Conservation (phyloP, 2,888 invertebrate species). For the Caenorhabditis uteleia region DNA sequence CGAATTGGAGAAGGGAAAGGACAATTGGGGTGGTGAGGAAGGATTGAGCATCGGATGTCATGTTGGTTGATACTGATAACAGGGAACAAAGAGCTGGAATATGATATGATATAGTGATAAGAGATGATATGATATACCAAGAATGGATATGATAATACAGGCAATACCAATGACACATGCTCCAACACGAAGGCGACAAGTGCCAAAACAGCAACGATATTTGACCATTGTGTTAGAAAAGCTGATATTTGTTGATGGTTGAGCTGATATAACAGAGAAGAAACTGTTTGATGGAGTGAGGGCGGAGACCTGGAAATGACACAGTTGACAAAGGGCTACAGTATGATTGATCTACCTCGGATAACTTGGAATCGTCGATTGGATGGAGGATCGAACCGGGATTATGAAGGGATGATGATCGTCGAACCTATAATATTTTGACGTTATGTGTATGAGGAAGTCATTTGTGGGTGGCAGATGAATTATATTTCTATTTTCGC, state of each 20-base stretch:
- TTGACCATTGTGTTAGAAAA: conserved; percentile 19
- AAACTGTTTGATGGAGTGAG: conserved; percentile 29
- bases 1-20: conserved; percentile 38
- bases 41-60: conserved; percentile 32
- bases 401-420: conserved; percentile 35
- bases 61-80: conserved; percentile 31
- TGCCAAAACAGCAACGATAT: conserved; percentile 61
- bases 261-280: conserved; percentile 18
- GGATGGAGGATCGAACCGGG: conserved; percentile 8
- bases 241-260: not conserved
- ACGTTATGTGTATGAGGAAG: too few species aligned
- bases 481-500: too few species aligned
- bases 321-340: too few species aligned
- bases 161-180: conserved; percentile 50
- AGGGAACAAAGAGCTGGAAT: conserved; percentile 40
- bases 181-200: conserved; percentile 54
- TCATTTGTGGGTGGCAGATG: too few species aligned
- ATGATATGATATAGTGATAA: not conserved
- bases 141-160: conserved; percentile 42
- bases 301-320: conserved; percentile 20
- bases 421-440: conserved; percentile 45
- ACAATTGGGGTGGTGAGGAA: conserved; percentile 39
- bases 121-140: conserved; percentile 22
- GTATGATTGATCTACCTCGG: conserved; percentile 15
- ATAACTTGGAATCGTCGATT: conserved; percentile 38